A percentile compares a stretch with the other conserved stretches of the same genome.
These are phyloP conservation scores for Chloroceryle aenea DNA, from an alignment of 2,113 vertebrate species.

Conservation along the genomic window DNA sequence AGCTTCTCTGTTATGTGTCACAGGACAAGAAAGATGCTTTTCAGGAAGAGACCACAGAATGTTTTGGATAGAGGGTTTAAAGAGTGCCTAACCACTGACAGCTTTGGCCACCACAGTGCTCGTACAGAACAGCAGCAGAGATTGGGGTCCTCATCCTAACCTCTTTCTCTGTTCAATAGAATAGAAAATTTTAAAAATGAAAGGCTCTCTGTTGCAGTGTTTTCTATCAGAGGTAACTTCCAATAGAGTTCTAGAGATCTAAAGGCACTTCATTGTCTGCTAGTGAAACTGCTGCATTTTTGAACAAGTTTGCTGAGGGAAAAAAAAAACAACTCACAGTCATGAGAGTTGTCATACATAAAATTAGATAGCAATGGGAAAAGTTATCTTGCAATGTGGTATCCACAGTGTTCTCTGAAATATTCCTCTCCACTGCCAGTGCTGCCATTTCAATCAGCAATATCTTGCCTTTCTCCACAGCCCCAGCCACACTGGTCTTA, in stretches of 20 bases:
- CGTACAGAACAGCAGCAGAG: neutral
- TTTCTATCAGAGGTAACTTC: neutral
- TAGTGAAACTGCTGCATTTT: neutral
- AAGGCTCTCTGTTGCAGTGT: neutral
- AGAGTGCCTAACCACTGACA: too few species aligned
- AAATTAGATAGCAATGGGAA: neutral
- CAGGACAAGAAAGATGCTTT: neutral
- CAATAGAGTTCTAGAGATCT: neutral
- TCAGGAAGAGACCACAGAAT: neutral
- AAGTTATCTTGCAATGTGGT: neutral
- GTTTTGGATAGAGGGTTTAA: neutral
- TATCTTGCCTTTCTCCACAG: neutral
- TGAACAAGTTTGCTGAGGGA: neutral
- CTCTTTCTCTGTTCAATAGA: neutral
- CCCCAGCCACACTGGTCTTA: rapidly evolving
- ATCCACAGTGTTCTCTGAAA: neutral
- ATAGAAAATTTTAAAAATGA: neutral
- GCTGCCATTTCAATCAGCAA: neutral
- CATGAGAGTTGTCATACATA: neutral
- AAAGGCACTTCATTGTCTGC: neutral
- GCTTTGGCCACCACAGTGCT: neutral
- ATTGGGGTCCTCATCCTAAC: neutral
- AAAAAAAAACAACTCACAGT: neutral
- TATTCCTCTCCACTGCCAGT: neutral
- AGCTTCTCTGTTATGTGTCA: neutral